Percentiles rank a stretch among this genome's conserved stretches.
phyloP scores from a whole-genome alignment of 1,140 invertebrate species.

The Bombyx mandarina region DNA sequence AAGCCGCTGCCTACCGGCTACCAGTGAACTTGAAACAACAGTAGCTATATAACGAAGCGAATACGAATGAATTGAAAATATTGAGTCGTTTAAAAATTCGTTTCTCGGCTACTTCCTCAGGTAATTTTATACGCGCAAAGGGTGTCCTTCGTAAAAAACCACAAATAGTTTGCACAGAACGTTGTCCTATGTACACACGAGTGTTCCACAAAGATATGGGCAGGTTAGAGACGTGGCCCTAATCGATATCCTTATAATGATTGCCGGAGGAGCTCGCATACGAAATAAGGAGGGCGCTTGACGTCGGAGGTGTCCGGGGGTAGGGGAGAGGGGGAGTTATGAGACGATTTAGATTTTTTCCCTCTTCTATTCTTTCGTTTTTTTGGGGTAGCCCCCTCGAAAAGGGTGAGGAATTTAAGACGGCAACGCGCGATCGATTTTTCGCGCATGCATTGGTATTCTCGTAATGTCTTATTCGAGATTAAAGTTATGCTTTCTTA shows the following conservation, averaged over 20 bases:
- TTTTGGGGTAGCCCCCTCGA: constrained; percentile 64
- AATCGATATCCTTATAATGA: constrained; percentile 71
- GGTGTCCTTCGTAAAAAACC: constrained; percentile 3
- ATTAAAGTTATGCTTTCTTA: constrained; percentile 63
- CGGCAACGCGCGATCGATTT: constrained; percentile 61
- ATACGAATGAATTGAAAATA: too few relatives aligned
- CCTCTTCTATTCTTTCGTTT: constrained; percentile 70
- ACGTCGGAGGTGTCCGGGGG: constrained; percentile 56
- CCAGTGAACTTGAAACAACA: too few relatives aligned
- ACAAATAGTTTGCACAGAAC: constrained; percentile 12
- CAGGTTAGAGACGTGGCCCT: constrained; percentile 62
- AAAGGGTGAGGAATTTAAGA: constrained; percentile 71
- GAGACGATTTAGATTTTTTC: constrained; percentile 71
- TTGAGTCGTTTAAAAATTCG: too few relatives aligned
- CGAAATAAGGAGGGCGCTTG: constrained; percentile 68
- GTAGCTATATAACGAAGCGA: too few relatives aligned
- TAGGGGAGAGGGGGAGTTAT: constrained; percentile 57
- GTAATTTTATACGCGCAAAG: background rate
- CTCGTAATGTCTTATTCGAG: constrained; percentile 67
- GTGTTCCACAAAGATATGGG: constrained; percentile 59
- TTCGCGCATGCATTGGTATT: constrained; percentile 69
- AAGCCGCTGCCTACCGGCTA: too few relatives aligned
- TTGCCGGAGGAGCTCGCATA: constrained; percentile 68
- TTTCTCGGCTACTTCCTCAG: background rate
- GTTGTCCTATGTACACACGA: constrained; percentile 39